Conservation (phyloP, 1,140 invertebrate genomes). For the Laupala kohalensis region DNA sequence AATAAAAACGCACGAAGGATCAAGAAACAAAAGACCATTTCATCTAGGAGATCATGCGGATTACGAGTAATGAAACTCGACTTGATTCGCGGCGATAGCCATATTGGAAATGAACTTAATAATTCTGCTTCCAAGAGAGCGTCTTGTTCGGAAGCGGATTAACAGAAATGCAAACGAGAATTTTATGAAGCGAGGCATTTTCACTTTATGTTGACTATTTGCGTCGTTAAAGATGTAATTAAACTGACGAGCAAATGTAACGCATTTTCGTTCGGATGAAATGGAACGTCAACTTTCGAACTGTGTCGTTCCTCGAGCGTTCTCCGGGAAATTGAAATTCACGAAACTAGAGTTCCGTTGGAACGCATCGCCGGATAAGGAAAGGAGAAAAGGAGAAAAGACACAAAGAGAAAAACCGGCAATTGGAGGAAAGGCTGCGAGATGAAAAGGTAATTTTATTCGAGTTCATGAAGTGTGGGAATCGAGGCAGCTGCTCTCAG, state of each 20-base stretch:
- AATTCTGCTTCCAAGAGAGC: background rate
- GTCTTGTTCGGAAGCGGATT: background rate
- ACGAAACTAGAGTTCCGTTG: background rate
- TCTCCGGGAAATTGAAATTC: background rate
- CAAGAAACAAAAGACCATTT: background rate
- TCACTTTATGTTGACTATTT: background rate
- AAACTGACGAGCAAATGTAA: background rate
- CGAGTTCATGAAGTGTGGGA: background rate
- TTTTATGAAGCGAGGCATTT: background rate
- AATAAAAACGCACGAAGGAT: no score
- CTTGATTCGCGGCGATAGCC: background rate
- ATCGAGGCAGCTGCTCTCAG: background rate
- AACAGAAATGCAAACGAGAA: background rate
- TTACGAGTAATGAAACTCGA: background rate
- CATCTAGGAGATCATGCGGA: background rate
- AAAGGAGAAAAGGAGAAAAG: background rate
- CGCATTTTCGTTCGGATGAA: background rate
- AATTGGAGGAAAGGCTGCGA: background rate
- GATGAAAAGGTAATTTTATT: background rate
- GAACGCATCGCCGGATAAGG: background rate
- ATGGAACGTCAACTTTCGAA: background rate
- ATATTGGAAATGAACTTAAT: background rate
- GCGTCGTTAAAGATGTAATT: background rate
- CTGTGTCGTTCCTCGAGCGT: background rate
- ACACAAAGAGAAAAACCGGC: background rate